Conservation (phyloP, 2,113 vertebrate genomes). For the Struthio camelus region DNA sequence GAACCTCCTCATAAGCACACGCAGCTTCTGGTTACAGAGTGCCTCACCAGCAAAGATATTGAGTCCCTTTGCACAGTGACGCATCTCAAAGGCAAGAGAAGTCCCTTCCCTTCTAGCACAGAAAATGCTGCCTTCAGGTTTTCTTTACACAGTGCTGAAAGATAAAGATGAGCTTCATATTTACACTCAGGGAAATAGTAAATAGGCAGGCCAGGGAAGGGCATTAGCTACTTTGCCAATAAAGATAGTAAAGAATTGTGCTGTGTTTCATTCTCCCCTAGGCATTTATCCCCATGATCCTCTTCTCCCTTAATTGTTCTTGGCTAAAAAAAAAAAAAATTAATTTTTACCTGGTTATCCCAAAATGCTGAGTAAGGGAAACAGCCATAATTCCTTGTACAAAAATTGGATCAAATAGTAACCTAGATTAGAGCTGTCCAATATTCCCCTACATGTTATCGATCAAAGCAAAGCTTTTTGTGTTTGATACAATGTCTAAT, state of each 20-base stretch:
- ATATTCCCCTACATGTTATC: background rate
- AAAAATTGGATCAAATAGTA: background rate
- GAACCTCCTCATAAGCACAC: too few relatives aligned
- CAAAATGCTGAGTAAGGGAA: background rate
- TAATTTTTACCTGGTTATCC: background rate
- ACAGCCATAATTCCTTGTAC: background rate
- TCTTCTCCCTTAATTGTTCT: too few relatives aligned
- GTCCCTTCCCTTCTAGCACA: accelerated
- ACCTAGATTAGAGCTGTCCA: background rate
- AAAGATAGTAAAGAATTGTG: background rate
- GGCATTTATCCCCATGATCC: too few relatives aligned
- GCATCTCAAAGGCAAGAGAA: background rate
- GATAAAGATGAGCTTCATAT: background rate
- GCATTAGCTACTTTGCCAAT: background rate
- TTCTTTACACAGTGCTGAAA: background rate
- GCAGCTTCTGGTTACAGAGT: accelerated
- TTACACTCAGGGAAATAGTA: background rate
- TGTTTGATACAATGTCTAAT: background rate
- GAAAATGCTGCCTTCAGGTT: background rate
- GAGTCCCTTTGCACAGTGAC: background rate
- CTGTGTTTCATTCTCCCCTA: too few relatives aligned
- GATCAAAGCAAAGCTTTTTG: background rate
- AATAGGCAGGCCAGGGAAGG: background rate
- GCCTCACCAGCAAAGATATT: background rate
- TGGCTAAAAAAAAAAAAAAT: background rate